Evolutionary conservation across 2,888 invertebrate species (phyloP).

Genomic region (Lissocephala sabroskyi): DNA sequence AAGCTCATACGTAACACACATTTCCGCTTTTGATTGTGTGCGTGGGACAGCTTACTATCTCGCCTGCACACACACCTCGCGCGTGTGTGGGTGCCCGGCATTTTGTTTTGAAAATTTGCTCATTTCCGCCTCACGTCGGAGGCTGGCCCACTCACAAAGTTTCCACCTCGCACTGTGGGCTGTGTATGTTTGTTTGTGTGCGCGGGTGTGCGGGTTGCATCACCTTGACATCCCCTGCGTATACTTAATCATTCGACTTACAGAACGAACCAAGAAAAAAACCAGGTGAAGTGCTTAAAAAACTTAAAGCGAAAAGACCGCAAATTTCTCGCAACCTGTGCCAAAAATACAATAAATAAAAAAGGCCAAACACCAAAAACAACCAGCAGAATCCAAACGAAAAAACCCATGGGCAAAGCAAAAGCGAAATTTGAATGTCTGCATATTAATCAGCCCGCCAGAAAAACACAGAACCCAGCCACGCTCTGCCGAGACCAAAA

Average conservation of each 20-base stretch:
- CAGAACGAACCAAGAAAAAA: not conserved
- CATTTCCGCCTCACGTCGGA: constrained; percentile 44
- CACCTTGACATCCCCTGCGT: not conserved
- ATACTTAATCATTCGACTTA: constrained; percentile 3
- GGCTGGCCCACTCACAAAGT: constrained; percentile 3
- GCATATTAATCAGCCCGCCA: constrained; percentile 53
- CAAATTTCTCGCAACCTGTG: not conserved
- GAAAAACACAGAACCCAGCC: constrained; percentile 10
- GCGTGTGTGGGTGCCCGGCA: constrained; percentile 1
- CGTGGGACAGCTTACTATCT: no score
- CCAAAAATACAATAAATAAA: constrained; percentile 18
- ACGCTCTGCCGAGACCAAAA: constrained; percentile 1
- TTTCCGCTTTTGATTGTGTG: no score
- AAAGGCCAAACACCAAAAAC: constrained; percentile 8
- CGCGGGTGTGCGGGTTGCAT: no score
- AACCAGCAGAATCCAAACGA: constrained; percentile 1
- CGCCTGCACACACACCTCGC: no score
- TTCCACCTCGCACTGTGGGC: not conserved
- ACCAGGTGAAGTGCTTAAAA: constrained; percentile 23
- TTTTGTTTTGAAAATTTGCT: constrained; percentile 26
- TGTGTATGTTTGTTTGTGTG: no score
- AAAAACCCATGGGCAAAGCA: constrained; percentile 6
- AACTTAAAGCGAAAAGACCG: constrained; percentile 30
- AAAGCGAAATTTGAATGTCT: constrained; percentile 60
- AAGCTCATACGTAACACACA: no score